Conservation (phyloP, 2,113 vertebrate genomes). For the Lophochroa leadbeateri region DNA sequence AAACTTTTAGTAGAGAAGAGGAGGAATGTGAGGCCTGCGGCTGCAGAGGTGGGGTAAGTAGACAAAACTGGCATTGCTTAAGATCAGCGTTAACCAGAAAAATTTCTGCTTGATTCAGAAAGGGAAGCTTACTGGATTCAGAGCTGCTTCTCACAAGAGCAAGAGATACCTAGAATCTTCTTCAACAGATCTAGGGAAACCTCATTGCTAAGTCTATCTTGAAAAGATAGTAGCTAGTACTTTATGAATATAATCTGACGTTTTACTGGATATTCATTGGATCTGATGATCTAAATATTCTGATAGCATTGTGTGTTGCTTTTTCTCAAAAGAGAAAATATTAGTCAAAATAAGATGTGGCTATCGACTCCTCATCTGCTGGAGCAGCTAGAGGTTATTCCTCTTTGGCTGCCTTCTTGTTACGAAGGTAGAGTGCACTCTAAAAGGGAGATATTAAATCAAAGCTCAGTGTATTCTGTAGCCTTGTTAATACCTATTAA, state of each 20-base stretch:
- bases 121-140: neutral
- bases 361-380: neutral
- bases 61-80: accelerated
- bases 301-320: neutral
- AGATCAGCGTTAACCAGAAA: neutral
- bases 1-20: neutral
- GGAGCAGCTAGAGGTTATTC: neutral
- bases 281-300: neutral
- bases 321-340: neutral
- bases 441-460: neutral
- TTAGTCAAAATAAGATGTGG: neutral
- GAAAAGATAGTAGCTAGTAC: neutral
- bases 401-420: neutral
- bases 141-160: neutral
- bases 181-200: neutral
- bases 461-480: neutral
- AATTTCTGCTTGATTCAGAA: neutral
- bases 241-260: neutral
- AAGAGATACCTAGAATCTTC: neutral
- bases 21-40: neutral
- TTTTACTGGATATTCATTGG: neutral
- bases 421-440: neutral
- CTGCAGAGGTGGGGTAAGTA: neutral
- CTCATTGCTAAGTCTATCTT: neutral
- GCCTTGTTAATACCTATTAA: neutral